Evolutionary conservation across 2,113 vertebrate genomes (phyloP).

Genomic region (Sitta europaea): DNA sequence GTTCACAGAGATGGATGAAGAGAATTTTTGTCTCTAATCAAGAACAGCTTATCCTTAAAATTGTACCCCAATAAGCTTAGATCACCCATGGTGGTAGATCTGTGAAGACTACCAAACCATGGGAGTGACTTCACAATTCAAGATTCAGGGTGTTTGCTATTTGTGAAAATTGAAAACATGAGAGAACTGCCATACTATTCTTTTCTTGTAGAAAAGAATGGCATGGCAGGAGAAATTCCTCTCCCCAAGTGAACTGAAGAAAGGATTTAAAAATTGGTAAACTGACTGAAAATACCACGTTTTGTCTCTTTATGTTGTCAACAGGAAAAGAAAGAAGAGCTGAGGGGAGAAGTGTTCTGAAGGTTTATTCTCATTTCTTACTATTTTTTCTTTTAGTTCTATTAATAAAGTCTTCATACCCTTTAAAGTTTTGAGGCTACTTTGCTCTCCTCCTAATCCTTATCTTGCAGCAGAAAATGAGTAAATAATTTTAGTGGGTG

Average conservation of each 20-base stretch:
- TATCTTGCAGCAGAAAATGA: neutral
- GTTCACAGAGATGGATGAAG: neutral
- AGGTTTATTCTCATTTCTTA: neutral
- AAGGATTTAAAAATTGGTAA: neutral
- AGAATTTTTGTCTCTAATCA: neutral
- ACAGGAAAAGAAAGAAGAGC: neutral
- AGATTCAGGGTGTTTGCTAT: neutral
- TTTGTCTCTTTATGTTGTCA: neutral
- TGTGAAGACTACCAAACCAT: neutral
- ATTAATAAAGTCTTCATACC: neutral
- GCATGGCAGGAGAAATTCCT: neutral
- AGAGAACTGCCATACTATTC: no score
- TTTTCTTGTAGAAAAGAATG: neutral
- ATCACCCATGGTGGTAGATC: neutral
- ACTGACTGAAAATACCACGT: neutral
- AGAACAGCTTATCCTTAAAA: neutral
- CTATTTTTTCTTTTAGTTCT: neutral
- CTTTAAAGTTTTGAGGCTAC: neutral
- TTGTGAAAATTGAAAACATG: neutral
- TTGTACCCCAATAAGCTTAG: neutral
- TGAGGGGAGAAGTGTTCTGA: neutral
- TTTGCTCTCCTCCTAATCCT: neutral
- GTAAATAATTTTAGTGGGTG: neutral
- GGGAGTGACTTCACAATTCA: neutral
- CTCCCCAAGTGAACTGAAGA: neutral